Evolutionary conservation across 2,888 invertebrate species (phyloP), one percentile per base, ranked within the genome.

Genomic region (Drosophila mettleri): DNA sequence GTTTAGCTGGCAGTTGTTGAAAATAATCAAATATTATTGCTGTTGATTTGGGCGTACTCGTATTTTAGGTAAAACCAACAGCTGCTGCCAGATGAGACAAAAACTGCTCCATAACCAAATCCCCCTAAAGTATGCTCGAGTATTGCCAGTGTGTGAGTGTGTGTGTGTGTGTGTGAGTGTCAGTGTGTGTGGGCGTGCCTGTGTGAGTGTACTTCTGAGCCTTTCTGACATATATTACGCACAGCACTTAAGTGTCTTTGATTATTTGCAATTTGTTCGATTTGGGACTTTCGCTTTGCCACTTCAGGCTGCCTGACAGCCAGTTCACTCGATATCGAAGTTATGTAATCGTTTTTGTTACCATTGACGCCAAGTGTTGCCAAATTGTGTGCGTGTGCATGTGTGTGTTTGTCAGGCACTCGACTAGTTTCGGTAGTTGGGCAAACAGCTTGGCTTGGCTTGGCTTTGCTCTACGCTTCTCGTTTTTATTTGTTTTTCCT

Each of bases 251-350:
- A 82, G 83, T 82, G 71, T 82, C 86, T 86, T 80, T 76, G 81
- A 82, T 86, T 82, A 82, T 86, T 86, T 86, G 81, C 83, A 83
- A 86, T 82, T 86, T 82, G 86, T 86, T 65, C 80, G 83, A 76
- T 71, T 82, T 70, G 78, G 74, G 58, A 79, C 71, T 75, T 66
- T 74, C 69, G 78, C 65, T 73, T 77, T 65, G 77, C 63, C 62
- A 78, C 81, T 78, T 81, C 58, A 72, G 64, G 54, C 63, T 41
- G 63, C 36, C 33, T 73, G 57, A 54, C 38, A 63, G 43, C 41
- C 64, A 74, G 58, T 48, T 36, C 58, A 58, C 14, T 59, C 69
- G 62, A 52, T 57, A 64, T 63, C 57, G 29, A 69, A 74, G 63
- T 83, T 82, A 80, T 86, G 81, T 71, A 82, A 82, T 77, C 66